These are phyloP conservation scores for Empidonax alnorum DNA, from an alignment of 2,113 vertebrate species.

Conservation along the genomic window DNA sequence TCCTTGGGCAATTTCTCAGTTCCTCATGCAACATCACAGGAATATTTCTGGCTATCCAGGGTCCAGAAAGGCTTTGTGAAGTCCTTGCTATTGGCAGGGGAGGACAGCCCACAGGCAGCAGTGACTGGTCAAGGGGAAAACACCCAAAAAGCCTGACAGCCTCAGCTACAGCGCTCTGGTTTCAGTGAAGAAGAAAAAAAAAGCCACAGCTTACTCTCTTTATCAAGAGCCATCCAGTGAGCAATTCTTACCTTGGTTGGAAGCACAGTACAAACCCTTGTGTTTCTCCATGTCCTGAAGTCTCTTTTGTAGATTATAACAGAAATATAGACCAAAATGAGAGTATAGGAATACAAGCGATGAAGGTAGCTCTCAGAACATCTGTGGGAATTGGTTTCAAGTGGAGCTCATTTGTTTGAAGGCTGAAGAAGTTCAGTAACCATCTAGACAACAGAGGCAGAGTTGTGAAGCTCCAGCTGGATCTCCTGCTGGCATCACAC, in stretches of 20 bases:
- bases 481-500: neutral
- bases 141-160: neutral
- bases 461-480: neutral
- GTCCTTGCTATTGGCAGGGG: neutral
- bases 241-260: neutral
- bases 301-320: neutral
- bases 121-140: neutral
- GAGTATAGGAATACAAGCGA: neutral
- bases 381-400: neutral
- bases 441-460: neutral
- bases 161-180: neutral
- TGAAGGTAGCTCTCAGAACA: neutral
- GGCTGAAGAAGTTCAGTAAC: neutral
- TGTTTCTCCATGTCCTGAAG: neutral
- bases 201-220: neutral
- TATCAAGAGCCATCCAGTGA: neutral
- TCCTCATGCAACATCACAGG: neutral
- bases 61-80: neutral
- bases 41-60: neutral
- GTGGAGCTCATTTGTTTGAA: neutral
- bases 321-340: neutral
- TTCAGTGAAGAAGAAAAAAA: neutral
- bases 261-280: neutral
- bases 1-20: neutral
- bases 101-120: fast-evolving